A percentile compares a stretch with the other conserved stretches of the same genome.
These are phyloP conservation scores for Apostichopus japonicus DNA, from an alignment of 35 echinoderm and acorn worm species.

Conservation along the genomic window DNA sequence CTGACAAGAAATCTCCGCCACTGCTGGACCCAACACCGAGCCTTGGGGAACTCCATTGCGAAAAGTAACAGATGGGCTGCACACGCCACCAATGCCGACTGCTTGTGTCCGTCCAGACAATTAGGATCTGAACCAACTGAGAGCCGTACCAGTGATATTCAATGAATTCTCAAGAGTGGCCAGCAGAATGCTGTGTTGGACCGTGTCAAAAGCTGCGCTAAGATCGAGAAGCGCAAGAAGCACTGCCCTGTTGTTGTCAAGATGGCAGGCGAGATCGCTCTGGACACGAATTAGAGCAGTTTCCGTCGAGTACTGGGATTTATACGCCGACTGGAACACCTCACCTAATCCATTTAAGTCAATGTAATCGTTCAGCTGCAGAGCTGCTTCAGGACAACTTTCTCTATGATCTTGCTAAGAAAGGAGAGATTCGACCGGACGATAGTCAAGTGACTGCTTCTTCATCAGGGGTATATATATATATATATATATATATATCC, in stretches of 20 bases:
- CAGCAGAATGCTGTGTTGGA: constrained; percentile 8
- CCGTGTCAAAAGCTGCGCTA: background rate
- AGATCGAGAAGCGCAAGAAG: background rate
- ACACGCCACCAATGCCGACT: background rate
- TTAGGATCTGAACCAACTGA: background rate
- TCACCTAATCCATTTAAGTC: constrained; percentile 2
- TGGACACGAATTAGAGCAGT: constrained; percentile 15
- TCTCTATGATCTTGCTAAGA: too few species aligned
- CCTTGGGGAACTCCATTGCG: background rate
- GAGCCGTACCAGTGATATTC: constrained; percentile 8
- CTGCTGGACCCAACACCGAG: too few species aligned
- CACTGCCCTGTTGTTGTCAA: constrained; percentile 19
- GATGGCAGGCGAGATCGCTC: constrained; percentile 9
- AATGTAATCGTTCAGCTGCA: too few species aligned
- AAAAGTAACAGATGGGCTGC: constrained; percentile 7
- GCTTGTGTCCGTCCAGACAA: background rate
- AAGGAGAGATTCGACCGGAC: too few species aligned
- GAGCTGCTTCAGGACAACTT: background rate
- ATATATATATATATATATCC: too few species aligned
- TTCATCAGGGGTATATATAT: too few species aligned
- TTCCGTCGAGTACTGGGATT: background rate
- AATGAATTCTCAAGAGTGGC: constrained; percentile 13
- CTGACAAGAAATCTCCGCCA: too few species aligned
- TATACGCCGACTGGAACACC: background rate
- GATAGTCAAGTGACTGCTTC: too few species aligned